These are phyloP conservation scores for Beroe forskalii DNA, from an alignment of 37 sponge, comb jelly and placozoan genomes.

Conservation along the genomic window DNA sequence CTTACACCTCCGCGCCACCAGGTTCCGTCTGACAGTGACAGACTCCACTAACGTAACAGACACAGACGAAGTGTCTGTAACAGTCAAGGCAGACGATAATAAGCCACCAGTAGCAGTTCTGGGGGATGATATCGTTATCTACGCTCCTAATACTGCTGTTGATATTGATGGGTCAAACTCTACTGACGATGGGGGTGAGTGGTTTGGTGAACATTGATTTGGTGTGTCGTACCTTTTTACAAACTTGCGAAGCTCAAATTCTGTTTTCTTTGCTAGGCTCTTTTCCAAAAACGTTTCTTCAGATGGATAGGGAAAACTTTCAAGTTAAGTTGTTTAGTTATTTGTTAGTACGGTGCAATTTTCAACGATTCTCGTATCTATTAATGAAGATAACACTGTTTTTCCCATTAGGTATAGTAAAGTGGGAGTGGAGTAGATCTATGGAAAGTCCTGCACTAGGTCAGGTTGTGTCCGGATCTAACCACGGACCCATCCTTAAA, in stretches of 20 bases:
- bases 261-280: too few species aligned
- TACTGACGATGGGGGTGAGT: conserved; percentile 65
- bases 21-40: conserved; percentile 59
- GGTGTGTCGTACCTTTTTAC: too few species aligned
- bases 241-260: too few species aligned
- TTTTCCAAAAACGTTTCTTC: too few species aligned
- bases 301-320: too few species aligned
- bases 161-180: conserved; percentile 72
- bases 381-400: too few species aligned
- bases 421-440: conserved; percentile 77
- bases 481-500: conserved; percentile 69
- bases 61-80: conserved; percentile 48
- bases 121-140: conserved; percentile 39
- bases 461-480: conserved; percentile 69
- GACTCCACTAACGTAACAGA: conserved; percentile 28
- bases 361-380: too few species aligned
- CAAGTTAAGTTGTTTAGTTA: too few species aligned
- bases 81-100: conserved; percentile 45
- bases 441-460: conserved; percentile 67
- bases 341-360: too few species aligned
- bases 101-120: conserved; percentile 21
- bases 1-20: too few species aligned
- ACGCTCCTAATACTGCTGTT: conserved; percentile 66
- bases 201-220: too few species aligned
- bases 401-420: conserved; percentile 74